phyloP scores from a whole-genome alignment of 2,797 vertebrate genomes.

The Leptatherina wallacei region DNA sequence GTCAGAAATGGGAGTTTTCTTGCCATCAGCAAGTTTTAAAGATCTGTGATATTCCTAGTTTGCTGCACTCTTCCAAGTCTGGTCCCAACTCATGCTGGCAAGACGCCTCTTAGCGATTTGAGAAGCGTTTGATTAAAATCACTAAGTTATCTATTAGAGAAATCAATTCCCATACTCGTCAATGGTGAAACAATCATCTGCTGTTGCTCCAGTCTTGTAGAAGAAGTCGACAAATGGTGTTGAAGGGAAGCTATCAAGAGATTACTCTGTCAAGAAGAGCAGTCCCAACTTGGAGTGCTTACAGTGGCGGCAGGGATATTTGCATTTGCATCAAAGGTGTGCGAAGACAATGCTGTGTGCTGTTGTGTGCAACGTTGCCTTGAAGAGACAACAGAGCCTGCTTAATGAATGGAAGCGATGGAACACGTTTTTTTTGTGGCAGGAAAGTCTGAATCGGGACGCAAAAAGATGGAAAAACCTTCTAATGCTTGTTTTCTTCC shows the following conservation, averaged over 20 bases:
- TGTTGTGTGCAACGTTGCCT: slow-evolving; percentile 8
- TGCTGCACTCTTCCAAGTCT: slow-evolving; percentile 19
- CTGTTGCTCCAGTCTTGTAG: slow-evolving; percentile 31
- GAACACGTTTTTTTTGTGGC: slow-evolving; percentile 23
- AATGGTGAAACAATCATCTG: slow-evolving; percentile 35
- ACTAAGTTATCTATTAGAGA: background rate
- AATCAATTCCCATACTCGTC: slow-evolving; percentile 12
- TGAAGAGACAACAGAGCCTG: slow-evolving; percentile 25
- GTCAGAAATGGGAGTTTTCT: slow-evolving; percentile 28
- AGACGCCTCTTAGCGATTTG: slow-evolving; percentile 27
- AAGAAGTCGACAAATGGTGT: background rate
- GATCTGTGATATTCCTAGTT: slow-evolving; percentile 43
- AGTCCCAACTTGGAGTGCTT: slow-evolving; percentile 27
- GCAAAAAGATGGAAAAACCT: slow-evolving; percentile 30
- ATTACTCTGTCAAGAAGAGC: slow-evolving; percentile 34
- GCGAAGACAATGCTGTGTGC: slow-evolving; percentile 30
- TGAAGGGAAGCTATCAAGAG: slow-evolving; percentile 32
- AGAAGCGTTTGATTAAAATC: slow-evolving; percentile 39
- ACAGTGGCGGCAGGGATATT: slow-evolving; percentile 50
- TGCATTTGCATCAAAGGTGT: slow-evolving; percentile 50
- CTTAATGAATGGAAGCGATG: slow-evolving; percentile 30
- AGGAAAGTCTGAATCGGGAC: slow-evolving; percentile 40
- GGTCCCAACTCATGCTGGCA: slow-evolving; percentile 24
- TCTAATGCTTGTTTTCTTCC: slow-evolving; percentile 5
- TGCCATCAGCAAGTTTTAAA: slow-evolving; percentile 34